A percentile compares a stretch with the other conserved stretches of the same genome.
Evolutionary conservation across 2,888 invertebrate genomes (phyloP).

Genomic region (Lasius fuliginosus): DNA sequence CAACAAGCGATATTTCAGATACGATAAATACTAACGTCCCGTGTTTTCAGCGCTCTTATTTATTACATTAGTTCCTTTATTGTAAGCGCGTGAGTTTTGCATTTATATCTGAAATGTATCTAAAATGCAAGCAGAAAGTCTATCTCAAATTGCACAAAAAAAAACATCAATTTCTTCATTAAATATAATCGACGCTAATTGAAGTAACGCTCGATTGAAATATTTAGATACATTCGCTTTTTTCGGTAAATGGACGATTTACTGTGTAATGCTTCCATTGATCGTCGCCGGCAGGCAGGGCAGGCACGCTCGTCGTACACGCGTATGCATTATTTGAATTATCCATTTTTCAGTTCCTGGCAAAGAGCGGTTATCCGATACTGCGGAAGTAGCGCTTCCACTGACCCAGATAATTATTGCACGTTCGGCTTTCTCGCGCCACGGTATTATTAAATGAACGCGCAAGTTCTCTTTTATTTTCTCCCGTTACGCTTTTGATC

Average conservation of each 20-base stretch:
- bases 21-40: not conserved
- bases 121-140: not conserved
- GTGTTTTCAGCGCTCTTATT: not conserved
- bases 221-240: slow-evolving; percentile 21
- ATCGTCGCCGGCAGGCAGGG: not conserved
- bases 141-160: not conserved
- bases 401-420: slow-evolving; percentile 54
- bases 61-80: not conserved
- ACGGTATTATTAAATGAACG: slow-evolving; percentile 48
- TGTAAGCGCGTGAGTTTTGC: not conserved
- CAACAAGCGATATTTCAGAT: not conserved
- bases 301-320: not conserved
- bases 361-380: slow-evolving; percentile 42
- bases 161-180: not conserved
- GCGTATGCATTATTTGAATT: slow-evolving; percentile 43
- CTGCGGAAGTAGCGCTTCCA: slow-evolving; percentile 49
- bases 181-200: slow-evolving; percentile 25
- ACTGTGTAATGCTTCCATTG: slow-evolving; percentile 22
- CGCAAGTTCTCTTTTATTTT: slow-evolving; percentile 38
- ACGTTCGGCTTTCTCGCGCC: slow-evolving; percentile 42
- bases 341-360: slow-evolving; percentile 43
- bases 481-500: slow-evolving; percentile 45
- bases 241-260: slow-evolving; percentile 29
- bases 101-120: not conserved
- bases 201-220: slow-evolving; percentile 25